phyloP scores from a whole-genome alignment of 2,888 invertebrate genomes.

The Macrophya annulata region DNA sequence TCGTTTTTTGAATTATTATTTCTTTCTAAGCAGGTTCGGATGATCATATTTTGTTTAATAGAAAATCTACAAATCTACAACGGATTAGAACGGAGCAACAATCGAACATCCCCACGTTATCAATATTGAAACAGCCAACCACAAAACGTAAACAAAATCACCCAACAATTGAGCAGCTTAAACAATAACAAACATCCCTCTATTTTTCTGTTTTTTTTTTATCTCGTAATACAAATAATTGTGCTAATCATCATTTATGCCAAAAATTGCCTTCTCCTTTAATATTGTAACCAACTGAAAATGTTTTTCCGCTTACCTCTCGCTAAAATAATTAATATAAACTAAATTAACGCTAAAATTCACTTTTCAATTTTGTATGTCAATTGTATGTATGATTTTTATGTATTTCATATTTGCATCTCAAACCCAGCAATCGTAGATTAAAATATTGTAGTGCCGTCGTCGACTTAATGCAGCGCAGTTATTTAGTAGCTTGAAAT shows the following conservation, averaged over 20 bases:
- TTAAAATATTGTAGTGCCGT: not conserved
- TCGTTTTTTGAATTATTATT: slow-evolving; percentile 17
- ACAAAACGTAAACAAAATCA: slow-evolving; percentile 52
- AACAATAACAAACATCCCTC: not conserved
- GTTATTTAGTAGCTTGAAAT: not conserved
- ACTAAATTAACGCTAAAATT: slow-evolving; percentile 14
- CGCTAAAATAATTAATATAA: not conserved
- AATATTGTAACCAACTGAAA: not conserved
- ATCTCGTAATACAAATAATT: not conserved
- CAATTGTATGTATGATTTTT: not conserved
- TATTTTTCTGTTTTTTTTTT: not conserved
- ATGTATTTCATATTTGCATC: not conserved
- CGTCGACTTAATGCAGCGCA: not conserved
- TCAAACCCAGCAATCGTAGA: not conserved
- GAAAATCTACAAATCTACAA: slow-evolving; percentile 48
- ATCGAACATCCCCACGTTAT: slow-evolving; percentile 40
- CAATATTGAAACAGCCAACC: slow-evolving; percentile 42
- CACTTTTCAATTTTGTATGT: not conserved
- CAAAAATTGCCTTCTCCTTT: not conserved
- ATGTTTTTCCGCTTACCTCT: slow-evolving; percentile 57
- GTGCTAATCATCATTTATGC: slow-evolving; percentile 29
- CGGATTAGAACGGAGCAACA: slow-evolving; percentile 37
- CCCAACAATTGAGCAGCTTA: slow-evolving; percentile 24
- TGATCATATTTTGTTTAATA: slow-evolving; percentile 55
- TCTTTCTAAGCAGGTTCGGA: slow-evolving; percentile 50